Evolutionary conservation across 92 coral and sea anemone genomes (phyloP), one percentile per base, ranked within the genome.

Genomic region (Montipora capitata): DNA sequence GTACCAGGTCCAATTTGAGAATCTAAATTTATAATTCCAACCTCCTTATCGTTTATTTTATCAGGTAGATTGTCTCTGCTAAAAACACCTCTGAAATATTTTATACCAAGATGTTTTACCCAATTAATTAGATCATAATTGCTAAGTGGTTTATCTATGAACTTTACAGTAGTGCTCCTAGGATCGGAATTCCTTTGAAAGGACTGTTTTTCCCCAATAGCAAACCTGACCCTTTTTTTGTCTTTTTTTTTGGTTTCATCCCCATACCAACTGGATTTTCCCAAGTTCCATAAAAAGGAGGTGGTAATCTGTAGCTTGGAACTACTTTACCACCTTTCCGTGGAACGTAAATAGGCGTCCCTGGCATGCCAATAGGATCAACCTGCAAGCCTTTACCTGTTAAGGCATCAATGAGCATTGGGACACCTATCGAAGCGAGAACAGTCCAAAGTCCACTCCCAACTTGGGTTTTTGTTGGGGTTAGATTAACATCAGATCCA

Each of bases 11-110:
- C 59, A 0, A 44, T 39, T 13, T 3, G 1, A 20, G 0, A 0
- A 40, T 79, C 85, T 0, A 86, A 67, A 27, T 78, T 86, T 0
- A 78, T 18, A 2, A 86, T 86, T 3, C 85, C 85, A 52, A 79
- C 68, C 58, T 78, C 90, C 16, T 68, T 67, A 56, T 35, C 48
- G 1, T 2, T 16, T 2, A 67, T 45, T 15, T 40, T 48, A 9
- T 18, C n/a, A 0, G 80, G 90, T 10, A 79, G 48, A 54, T 68
- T 39, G 52, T 78, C 78, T 39, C 84, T 15, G 4, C 48, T 10
- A 13, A 0, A 16, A 1, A 64, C 7, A 17, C 10, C 40, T 17
- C 40, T 64, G 7, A 64, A 64, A 64, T 17, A 40, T 64, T 64
- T 64, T 3, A 82, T 77, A 12, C 27, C 35, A 4, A 86, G 84